These are phyloP conservation scores for Oxycera nigricornis DNA, from an alignment of 2,888 invertebrate genomes.

Conservation along the genomic window DNA sequence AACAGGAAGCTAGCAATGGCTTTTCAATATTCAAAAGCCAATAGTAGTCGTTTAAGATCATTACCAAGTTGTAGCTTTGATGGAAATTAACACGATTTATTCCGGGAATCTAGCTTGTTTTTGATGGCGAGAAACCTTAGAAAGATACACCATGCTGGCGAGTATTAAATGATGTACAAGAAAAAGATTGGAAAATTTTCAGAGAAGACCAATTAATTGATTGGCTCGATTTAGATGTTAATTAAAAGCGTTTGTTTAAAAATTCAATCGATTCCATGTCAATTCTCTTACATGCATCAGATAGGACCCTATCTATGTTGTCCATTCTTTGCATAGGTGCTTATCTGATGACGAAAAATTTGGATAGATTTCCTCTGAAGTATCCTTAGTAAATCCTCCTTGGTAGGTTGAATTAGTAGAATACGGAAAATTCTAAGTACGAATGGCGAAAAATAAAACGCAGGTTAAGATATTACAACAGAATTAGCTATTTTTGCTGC, in stretches of 20 bases:
- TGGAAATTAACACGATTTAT: conserved; percentile 29
- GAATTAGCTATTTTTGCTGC: too few species aligned
- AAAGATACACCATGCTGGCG: neutral
- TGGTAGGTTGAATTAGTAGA: too few species aligned
- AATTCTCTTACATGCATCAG: too few species aligned
- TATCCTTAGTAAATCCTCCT: too few species aligned
- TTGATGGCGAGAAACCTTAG: neutral
- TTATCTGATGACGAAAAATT: too few species aligned
- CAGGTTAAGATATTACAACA: too few species aligned
- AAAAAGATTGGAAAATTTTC: neutral
- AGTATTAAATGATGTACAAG: conserved; percentile 1
- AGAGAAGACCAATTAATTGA: neutral
- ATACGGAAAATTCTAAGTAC: too few species aligned
- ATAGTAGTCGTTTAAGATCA: conserved; percentile 8
- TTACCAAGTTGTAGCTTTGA: conserved; percentile 14
- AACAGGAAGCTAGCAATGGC: conserved; percentile 5
- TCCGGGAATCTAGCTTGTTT: neutral
- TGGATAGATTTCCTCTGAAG: too few species aligned
- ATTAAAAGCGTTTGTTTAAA: neutral
- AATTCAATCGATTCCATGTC: too few species aligned
- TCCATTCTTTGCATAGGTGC: too few species aligned
- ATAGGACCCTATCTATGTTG: too few species aligned
- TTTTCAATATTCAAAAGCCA: conserved; percentile 3
- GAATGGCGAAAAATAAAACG: too few species aligned
- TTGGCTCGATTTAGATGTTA: neutral